Percentiles rank a stretch among this genome's conserved stretches.
Conservation (phyloP, 2,888 invertebrate species). For the Lissonota sp. region DNA sequence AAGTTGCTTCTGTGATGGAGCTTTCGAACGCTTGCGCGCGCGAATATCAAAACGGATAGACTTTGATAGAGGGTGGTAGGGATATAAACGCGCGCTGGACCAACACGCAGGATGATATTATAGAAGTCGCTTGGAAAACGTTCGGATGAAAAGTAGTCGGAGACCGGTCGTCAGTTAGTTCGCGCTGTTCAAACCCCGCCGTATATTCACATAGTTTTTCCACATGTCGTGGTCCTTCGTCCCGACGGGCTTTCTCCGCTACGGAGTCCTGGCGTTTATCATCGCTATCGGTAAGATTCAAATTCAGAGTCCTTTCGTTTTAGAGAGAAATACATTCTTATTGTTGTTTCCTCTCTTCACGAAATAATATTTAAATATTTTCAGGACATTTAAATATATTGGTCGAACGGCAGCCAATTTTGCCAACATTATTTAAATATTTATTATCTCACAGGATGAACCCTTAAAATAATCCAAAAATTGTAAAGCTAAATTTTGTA, state of each 20-base stretch:
- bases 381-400: not conserved
- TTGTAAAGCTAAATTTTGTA: no score
- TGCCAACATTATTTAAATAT: not conserved
- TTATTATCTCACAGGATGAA: not conserved
- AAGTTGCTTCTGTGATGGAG: no score
- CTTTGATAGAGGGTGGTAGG: slow-evolving; percentile 39
- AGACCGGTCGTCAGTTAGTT: slow-evolving; percentile 52
- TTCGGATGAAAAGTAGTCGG: slow-evolving; percentile 49
- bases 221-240: slow-evolving; percentile 51
- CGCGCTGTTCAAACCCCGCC: slow-evolving; percentile 35
- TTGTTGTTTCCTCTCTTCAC: not conserved
- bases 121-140: slow-evolving; percentile 45
- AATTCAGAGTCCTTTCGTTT: not conserved
- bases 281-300: slow-evolving; percentile 46
- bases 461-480: not conserved
- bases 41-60: slow-evolving; percentile 22
- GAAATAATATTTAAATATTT: not conserved
- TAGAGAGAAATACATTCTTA: not conserved
- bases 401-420: not conserved
- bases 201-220: slow-evolving; percentile 29
- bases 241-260: slow-evolving; percentile 38
- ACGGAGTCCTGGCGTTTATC: slow-evolving; percentile 49
- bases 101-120: slow-evolving; percentile 41
- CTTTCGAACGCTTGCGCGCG: slow-evolving; percentile 48
- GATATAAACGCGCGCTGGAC: slow-evolving; percentile 54